These are phyloP conservation scores for Pterobdella sp. DNA, from an alignment of 2,888 invertebrate genomes.

Conservation along the genomic window DNA sequence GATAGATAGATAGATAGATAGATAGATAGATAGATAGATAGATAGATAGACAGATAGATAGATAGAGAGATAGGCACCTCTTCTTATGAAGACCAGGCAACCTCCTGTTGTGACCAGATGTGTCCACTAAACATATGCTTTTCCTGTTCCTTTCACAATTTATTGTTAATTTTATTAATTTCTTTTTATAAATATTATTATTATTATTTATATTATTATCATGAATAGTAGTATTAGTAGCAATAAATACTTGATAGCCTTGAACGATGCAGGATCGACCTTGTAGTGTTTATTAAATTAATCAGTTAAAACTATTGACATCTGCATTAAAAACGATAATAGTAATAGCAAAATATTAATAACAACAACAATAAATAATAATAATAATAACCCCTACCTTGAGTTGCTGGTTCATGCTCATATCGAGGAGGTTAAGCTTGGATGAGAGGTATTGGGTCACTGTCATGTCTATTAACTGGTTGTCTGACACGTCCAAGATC, in stretches of 20 bases:
- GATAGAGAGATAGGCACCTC: not conserved
- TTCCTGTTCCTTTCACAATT: conserved; percentile 41
- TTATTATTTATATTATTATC: too few relatives aligned
- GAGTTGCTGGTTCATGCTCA: conserved; percentile 51
- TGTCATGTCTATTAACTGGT: conserved; percentile 49
- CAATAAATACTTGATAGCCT: conserved; percentile 48
- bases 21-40: not conserved
- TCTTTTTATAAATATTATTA: too few relatives aligned
- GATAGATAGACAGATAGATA: not conserved
- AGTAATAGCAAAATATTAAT: too few relatives aligned
- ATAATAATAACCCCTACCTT: too few relatives aligned
- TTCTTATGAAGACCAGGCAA: conserved; percentile 40
- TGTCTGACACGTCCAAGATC: conserved; percentile 53
- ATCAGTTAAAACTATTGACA: too few relatives aligned
- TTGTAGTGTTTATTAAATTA: too few relatives aligned
- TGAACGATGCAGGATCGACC: conserved; percentile 45
- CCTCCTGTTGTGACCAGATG: conserved; percentile 48
- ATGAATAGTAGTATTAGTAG: too few relatives aligned
- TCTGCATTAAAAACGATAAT: too few relatives aligned
- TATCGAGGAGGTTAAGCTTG: conserved; percentile 51
- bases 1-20: not conserved
- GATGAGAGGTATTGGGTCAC: conserved; percentile 49
- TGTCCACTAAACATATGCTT: conserved; percentile 50
- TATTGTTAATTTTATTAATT: not conserved
- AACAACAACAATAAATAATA: too few relatives aligned